Percentiles rank a stretch among this genome's conserved stretches.
phyloP scores from a whole-genome alignment of 2,888 invertebrate species.

The Ethmia dodecea region DNA sequence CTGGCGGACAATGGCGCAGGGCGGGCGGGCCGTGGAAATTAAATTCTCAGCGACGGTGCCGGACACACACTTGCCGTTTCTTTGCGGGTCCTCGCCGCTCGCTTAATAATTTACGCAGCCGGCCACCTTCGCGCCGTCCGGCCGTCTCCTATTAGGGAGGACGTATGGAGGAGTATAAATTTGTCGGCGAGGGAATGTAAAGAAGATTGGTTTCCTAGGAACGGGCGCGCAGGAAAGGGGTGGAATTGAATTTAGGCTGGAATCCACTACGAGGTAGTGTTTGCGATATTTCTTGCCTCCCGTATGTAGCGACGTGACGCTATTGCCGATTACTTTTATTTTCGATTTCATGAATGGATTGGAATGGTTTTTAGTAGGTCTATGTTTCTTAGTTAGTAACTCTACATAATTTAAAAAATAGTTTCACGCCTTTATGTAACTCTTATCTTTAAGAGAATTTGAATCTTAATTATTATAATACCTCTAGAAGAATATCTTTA shows the following conservation, averaged over 20 bases:
- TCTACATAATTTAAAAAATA: no score
- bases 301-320: slow-evolving; percentile 53
- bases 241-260: slow-evolving; percentile 73
- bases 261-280: slow-evolving; percentile 58
- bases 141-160: slow-evolving; percentile 47
- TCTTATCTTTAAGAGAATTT: no score
- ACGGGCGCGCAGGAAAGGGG: slow-evolving; percentile 60
- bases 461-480: no score
- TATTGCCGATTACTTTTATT: slow-evolving; percentile 47
- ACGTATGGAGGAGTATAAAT: slow-evolving; percentile 71
- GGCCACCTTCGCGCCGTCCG: slow-evolving; percentile 19
- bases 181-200: slow-evolving; percentile 73
- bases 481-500: no score
- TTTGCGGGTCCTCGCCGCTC: slow-evolving; percentile 46
- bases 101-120: slow-evolving; percentile 59
- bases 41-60: slow-evolving; percentile 63
- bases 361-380: background rate
- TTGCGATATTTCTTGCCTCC: slow-evolving; percentile 63
- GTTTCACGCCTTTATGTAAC: no score
- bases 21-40: slow-evolving; percentile 69
- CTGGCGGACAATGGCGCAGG: slow-evolving; percentile 74
- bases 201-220: slow-evolving; percentile 72
- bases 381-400: no score
- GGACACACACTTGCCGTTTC: slow-evolving; percentile 58
- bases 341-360: slow-evolving; percentile 1